Percentiles rank a stretch among this genome's conserved stretches.
Conservation (phyloP, 1,140 invertebrate genomes). For the Aphis craccivora region DNA sequence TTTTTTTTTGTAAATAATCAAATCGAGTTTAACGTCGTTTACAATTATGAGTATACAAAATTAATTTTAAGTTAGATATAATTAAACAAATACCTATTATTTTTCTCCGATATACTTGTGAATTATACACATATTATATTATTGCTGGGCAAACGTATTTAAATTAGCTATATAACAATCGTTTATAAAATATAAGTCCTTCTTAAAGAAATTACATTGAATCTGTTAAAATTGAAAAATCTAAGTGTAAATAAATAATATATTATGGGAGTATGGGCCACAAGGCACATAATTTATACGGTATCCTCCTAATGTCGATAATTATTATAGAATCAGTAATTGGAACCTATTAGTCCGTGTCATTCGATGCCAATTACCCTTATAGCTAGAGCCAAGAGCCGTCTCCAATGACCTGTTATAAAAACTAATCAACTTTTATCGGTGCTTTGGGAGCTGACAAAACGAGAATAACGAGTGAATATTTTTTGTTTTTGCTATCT, state of each 20-base stretch:
- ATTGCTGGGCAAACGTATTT: background rate
- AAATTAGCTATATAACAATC: background rate
- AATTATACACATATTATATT: background rate
- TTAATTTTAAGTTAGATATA: background rate
- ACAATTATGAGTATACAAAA: background rate
- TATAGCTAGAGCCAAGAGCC: background rate
- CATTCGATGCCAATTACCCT: background rate
- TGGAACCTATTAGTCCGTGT: background rate
- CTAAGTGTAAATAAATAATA: background rate
- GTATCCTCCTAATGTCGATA: background rate
- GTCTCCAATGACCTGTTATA: background rate
- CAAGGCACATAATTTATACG: background rate
- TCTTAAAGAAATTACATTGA: background rate
- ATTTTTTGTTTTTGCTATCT: background rate
- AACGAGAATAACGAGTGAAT: background rate
- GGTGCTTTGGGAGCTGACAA: background rate
- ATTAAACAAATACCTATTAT: background rate
- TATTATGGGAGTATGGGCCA: background rate
- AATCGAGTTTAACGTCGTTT: background rate
- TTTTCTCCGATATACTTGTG: background rate
- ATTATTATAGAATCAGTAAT: background rate
- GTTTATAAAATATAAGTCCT: background rate
- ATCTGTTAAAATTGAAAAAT: background rate
- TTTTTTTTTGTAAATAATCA: background rate
- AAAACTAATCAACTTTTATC: slow-evolving; percentile 37